Evolutionary conservation across 2,888 invertebrate species (phyloP), one percentile per base, ranked within the genome.

Genomic region (Willowsia nigromaculata): DNA sequence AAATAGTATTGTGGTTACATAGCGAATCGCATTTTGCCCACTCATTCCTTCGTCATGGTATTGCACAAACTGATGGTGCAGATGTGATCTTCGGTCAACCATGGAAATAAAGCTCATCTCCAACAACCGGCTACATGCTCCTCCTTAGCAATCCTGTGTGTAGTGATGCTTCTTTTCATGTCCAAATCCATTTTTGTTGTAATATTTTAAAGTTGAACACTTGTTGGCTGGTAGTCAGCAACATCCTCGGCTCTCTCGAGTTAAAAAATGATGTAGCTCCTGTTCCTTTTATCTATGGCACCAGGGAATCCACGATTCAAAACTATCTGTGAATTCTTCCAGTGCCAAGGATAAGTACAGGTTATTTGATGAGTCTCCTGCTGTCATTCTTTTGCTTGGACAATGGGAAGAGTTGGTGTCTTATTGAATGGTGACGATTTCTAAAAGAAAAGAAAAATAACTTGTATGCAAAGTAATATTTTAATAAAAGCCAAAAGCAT

Each of bases 301-400:
- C 95, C 95, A 95, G 95, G 95, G 95, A 95, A 95, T 94, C 95
- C 95, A 95, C 95, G 95, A 95, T 95, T 94, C 93, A 94, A 93
- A 91, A 93, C 94, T 94, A 95, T 95, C 95, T 95, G 95, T 95
- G 95, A 95, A 95, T 95, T 95, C 95, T 95, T 95, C 95, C 95
- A 95, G 95, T 95, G 95, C 95, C 95, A 95, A 95, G 95, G 94
- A 94, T 92, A 93, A 92, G 92, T 92, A 92, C 93, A 93, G 92
- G 92, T 90, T 82, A 68, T 68, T 84, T 18, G n/a, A 56, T 11
- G 15, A 53, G 22, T 78, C 22, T 78, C 30, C 11, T 30, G 40
- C 50, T 11, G 47, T 15, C 74, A 74, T 74, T 25, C 7, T 25
- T 27, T 11, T 56, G 33, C 11, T 18, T 53, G 18, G 3, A 22